Conservation (phyloP, 37 sponge, comb jelly and placozoan genomes). For the Ianthella basta region DNA sequence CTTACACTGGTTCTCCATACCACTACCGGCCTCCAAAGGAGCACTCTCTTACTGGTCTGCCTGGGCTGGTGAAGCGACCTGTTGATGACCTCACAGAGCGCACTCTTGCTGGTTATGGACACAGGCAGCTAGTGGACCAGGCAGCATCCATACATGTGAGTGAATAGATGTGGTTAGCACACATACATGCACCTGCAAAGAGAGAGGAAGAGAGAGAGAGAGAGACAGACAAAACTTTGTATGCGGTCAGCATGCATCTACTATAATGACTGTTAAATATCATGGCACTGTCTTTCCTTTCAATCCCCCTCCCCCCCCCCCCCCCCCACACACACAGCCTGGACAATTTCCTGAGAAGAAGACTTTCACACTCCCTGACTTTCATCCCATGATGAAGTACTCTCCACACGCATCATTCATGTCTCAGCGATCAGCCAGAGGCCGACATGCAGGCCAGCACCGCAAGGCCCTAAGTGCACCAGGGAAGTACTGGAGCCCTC, state of each 20-base stretch:
- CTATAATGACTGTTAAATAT: too few relatives aligned
- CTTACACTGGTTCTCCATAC: constrained; percentile 1
- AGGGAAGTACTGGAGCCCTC: constrained; percentile 13
- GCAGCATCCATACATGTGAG: neutral
- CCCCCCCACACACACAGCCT: neutral
- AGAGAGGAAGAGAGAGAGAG: too few relatives aligned
- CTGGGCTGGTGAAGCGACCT: constrained; percentile 29
- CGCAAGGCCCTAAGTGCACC: constrained; percentile 21
- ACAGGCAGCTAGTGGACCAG: neutral
- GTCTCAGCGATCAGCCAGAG: neutral
- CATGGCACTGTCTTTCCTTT: too few relatives aligned
- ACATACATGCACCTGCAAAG: too few relatives aligned
- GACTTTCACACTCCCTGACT: neutral
- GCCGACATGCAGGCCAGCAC: neutral
- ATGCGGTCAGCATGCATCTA: too few relatives aligned
- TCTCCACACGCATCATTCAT: constrained; percentile 18
- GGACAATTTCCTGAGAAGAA: neutral
- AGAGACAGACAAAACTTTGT: too few relatives aligned
- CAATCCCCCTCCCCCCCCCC: neutral
- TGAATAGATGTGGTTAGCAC: too few relatives aligned
- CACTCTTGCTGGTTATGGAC: neutral
- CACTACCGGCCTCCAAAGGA: constrained; percentile 11
- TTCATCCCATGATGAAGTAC: constrained; percentile 53
- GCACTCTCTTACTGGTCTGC: constrained; percentile 20
- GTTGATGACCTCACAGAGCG: constrained; percentile 13